These are phyloP conservation scores for Campylomormyrus numenius DNA, from an alignment of 2,113 vertebrate species.

Conservation along the genomic window DNA sequence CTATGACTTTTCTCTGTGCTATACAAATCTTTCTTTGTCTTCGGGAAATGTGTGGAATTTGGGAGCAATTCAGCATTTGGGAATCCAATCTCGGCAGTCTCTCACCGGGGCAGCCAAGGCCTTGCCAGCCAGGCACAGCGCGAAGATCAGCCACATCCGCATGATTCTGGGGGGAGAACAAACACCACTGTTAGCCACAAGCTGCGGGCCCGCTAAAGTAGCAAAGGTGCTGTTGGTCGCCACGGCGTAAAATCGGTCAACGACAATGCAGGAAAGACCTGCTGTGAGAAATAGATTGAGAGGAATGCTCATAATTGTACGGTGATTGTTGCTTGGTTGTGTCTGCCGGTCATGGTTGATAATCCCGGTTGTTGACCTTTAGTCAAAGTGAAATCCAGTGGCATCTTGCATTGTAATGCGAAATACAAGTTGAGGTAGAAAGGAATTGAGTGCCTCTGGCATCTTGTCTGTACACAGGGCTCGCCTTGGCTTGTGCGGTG, in stretches of 20 bases:
- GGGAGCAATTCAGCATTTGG: not conserved
- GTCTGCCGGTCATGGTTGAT: not conserved
- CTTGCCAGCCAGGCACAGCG: constrained; percentile 86
- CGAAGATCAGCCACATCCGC: constrained; percentile 88
- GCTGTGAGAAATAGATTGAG: not conserved
- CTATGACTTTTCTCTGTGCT: not conserved
- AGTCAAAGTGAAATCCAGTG: not conserved
- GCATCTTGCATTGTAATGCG: not conserved
- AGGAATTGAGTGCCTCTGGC: not conserved
- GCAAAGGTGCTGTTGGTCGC: not conserved
- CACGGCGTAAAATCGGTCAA: not conserved
- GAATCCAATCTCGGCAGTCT: constrained; percentile 24
- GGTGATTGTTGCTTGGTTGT: not conserved
- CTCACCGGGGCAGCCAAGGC: constrained; percentile 85
- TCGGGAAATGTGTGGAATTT: not conserved
- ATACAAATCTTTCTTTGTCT: not conserved
- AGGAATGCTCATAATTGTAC: not conserved
- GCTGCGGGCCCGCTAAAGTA: constrained; percentile 15
- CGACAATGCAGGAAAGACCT: not conserved
- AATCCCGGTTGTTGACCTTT: not conserved
- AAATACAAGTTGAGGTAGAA: not conserved
- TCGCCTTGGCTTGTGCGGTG: not conserved
- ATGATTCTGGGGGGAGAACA: constrained; percentile 60
- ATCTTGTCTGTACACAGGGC: not conserved
- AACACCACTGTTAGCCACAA: constrained; percentile 43